Evolutionary conservation across 2,888 invertebrate genomes (phyloP), one percentile per base, ranked within the genome.

Genomic region (Cotesia congregata): DNA sequence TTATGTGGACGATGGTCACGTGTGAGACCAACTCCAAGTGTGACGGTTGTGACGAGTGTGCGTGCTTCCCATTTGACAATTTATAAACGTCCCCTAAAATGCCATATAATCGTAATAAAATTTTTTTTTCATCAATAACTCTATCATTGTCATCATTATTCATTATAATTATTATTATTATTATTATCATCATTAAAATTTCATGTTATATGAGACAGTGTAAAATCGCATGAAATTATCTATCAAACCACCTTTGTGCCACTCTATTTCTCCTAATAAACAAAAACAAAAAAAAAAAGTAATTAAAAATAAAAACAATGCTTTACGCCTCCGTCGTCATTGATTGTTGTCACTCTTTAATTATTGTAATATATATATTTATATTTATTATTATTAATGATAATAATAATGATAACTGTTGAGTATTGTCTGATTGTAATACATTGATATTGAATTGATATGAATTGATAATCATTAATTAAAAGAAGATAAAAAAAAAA

Each of bases 251-350:
- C 38, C 78, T 79, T 69, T 68, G 72, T 79, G 75, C 78, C 80
- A 73, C 67, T 78, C 76, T 12, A 50, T 50, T 50, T 67, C 41
- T 77, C 79, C 80, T 78, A 79, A 82, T 79, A 30, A 30, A 30
- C 30, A 30, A 30, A 30, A 30, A 30, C 30, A 30, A 30, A 30
- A 30, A 30, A 30, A 30, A 30, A 30, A 30, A 30, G 30, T 30
- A 30, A 30, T 30, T 30, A 30, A 30, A 30, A 30, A 30, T 3
- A 82, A 83, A 50, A 50, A 50, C 7, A 82, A 83, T 88, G 88
- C 88, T 89, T 88, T 88, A 88, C 85, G 89, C 88, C 89, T 88
- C 89, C 88, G 88, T 89, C 88, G 88, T 89, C 88, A 88, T 89
- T 50, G 12, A 88, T 88, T 89, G 88, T 88, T 89, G 89, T 89